phyloP scores from a whole-genome alignment of 2,888 invertebrate species.

The Liopterus haemorrhoidalis region DNA sequence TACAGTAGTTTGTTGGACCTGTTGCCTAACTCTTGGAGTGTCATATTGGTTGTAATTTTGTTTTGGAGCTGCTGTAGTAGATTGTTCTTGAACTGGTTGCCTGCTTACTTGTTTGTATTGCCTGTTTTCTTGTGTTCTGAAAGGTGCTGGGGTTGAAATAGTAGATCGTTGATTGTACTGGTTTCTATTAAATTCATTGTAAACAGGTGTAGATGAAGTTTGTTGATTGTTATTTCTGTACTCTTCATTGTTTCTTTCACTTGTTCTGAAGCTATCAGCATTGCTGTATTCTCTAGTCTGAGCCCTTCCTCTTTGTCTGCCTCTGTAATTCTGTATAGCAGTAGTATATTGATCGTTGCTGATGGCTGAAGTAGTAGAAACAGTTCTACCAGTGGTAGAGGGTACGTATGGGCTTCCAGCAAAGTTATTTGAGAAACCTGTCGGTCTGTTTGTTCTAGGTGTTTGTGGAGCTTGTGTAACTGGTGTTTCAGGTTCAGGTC shows the following conservation, averaged over 20 bases:
- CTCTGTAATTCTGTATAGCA: slow-evolving; percentile 33
- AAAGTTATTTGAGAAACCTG: slow-evolving; percentile 45
- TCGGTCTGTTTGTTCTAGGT: slow-evolving; percentile 40
- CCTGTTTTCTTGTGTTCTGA: slow-evolving; percentile 38
- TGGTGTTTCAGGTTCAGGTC: slow-evolving; percentile 43
- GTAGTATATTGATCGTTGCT: slow-evolving; percentile 38
- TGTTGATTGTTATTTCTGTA: slow-evolving; percentile 29
- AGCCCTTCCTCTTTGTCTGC: slow-evolving; percentile 27
- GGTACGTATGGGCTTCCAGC: slow-evolving; percentile 48
- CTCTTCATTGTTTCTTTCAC: slow-evolving; percentile 16
- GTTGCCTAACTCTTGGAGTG: slow-evolving; percentile 29
- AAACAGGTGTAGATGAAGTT: slow-evolving; percentile 12
- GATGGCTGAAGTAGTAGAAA: slow-evolving; percentile 36
- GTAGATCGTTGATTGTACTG: slow-evolving; percentile 29
- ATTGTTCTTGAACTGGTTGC: slow-evolving; percentile 20
- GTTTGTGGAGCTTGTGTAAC: slow-evolving; percentile 41
- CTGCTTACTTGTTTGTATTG: slow-evolving; percentile 16
- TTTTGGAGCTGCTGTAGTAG: slow-evolving; percentile 20
- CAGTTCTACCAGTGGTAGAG: slow-evolving; percentile 46
- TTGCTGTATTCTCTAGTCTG: slow-evolving; percentile 27
- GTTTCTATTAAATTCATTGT: slow-evolving; percentile 18
- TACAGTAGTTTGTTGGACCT: slow-evolving; percentile 20
- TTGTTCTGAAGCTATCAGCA: slow-evolving; percentile 36
- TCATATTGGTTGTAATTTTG: slow-evolving; percentile 28
- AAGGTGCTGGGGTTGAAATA: slow-evolving; percentile 44